Evolutionary conservation across 2,888 invertebrate species (phyloP).

Genomic region (Diplolepis rosae): DNA sequence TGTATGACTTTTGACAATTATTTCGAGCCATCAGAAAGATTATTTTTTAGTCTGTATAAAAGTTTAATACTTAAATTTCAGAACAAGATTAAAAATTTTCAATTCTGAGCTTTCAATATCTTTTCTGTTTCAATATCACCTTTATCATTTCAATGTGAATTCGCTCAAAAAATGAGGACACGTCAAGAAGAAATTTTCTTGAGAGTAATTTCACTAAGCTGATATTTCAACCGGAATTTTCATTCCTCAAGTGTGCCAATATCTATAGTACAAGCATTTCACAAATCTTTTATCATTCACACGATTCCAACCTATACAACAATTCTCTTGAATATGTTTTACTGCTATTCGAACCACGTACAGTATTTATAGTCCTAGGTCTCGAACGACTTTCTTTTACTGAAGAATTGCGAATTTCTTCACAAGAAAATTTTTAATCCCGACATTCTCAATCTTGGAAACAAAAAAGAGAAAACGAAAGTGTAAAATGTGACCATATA

Average conservation of each 20-base stretch:
- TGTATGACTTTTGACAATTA: no score
- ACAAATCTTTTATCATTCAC: constrained; percentile 24
- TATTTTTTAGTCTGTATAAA: no score
- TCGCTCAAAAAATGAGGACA: not conserved
- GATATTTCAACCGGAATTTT: constrained; percentile 11
- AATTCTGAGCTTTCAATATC: not conserved
- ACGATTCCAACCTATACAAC: constrained; percentile 11
- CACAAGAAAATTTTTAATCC: constrained; percentile 49
- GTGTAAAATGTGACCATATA: constrained; percentile 3
- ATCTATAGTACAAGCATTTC: not conserved
- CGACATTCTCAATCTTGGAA: constrained; percentile 38
- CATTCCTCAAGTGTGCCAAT: constrained; percentile 3
- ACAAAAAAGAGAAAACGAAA: not conserved
- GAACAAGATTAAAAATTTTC: not conserved
- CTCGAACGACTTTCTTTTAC: constrained; percentile 29
- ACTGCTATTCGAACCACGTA: constrained; percentile 36
- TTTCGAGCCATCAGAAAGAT: no score
- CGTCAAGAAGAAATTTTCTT: not conserved
- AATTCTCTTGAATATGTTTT: constrained; percentile 15
- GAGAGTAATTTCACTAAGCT: not conserved
- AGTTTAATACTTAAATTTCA: not conserved
- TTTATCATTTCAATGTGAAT: not conserved
- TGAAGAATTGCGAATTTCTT: constrained; percentile 45
- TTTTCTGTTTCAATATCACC: not conserved
- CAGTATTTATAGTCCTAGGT: constrained; percentile 46